Evolutionary conservation across 2,888 invertebrate species (phyloP), one percentile per base, ranked within the genome.

Genomic region (Drosophila lutescens): DNA sequence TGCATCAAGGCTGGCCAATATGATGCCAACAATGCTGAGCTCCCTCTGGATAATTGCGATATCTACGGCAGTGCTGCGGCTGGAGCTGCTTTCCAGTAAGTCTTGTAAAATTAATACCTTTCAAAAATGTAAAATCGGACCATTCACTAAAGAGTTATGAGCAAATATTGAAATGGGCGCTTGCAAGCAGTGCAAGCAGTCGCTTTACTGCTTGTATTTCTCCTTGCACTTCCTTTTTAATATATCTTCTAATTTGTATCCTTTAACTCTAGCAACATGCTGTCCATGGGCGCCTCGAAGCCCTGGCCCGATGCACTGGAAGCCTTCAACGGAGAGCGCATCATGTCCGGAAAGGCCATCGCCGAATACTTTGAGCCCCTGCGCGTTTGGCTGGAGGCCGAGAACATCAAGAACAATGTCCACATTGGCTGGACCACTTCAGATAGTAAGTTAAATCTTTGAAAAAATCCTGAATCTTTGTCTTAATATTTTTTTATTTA

Each of bases 241-340:
- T n/a, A 2, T 8, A 4, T 7, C 10, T 9, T 40, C 1, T 9
- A 38, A 30, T 41, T 30, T 5, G 0, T 20, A 51, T 4, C 13
- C 2, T 13, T 8, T n/a, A 5, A 9, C 12, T 1, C 9, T 13
- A 96, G 96, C 13, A 93, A 94, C 76, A 95, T 95, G 95, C 92
- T 96, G 36, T 93, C 94, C 73, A 92, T 96, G 93, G 96, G 96
- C 4, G 94, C 95, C 0, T 96, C 96, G 0, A 94, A 93, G 78
- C 95, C 96, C 1, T 97, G 97, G 96, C 95, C 95, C n/a, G 97
- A 97, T 80, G 97, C 96, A 65, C 94, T 98, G 94, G 95, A 96
- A 90, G 94, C 93, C 9, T 93, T 97, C 36, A 97, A 96, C 0
- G 97, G 97, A 0, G 94, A 95, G 88, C 92, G 96, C 82, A 93